A percentile compares a stretch with the other conserved stretches of the same genome.
Conservation (phyloP, 2,888 invertebrate genomes). For the Trimorus sp. region DNA sequence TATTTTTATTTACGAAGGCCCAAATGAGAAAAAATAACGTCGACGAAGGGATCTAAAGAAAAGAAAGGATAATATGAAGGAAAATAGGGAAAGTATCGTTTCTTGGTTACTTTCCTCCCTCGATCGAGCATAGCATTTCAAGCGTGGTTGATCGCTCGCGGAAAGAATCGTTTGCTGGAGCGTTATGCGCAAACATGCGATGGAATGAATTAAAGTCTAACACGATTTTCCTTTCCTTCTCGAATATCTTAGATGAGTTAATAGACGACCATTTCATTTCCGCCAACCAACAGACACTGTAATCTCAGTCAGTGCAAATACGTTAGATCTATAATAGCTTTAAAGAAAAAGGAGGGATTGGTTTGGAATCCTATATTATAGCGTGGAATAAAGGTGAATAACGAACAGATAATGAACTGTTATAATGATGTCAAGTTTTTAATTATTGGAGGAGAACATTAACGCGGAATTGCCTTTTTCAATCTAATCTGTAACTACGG, state of each 20-base stretch:
- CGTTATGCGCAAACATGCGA: constrained; percentile 66
- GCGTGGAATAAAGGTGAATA: constrained; percentile 14
- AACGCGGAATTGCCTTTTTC: too few species aligned
- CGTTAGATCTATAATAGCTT: constrained; percentile 46
- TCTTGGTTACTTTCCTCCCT: constrained; percentile 61
- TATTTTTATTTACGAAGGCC: too few species aligned
- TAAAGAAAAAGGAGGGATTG: constrained; percentile 37
- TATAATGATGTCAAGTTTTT: neutral
- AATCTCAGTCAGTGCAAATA: constrained; percentile 47
- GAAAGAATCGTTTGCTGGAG: constrained; percentile 64
- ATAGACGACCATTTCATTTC: constrained; percentile 60
- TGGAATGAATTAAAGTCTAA: constrained; percentile 65
- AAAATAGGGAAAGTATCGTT: constrained; percentile 52
- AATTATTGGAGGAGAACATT: too few species aligned
- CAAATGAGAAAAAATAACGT: too few species aligned
- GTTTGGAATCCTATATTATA: constrained; percentile 25
- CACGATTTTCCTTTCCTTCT: constrained; percentile 64
- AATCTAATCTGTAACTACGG: too few species aligned
- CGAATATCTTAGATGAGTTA: constrained; percentile 62
- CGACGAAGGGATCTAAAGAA: constrained; percentile 12
- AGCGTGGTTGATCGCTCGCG: constrained; percentile 65
- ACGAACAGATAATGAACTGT: constrained; percentile 16
- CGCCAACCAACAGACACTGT: constrained; percentile 45
- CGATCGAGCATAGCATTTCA: constrained; percentile 64
- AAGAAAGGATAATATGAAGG: constrained; percentile 36